phyloP scores from a whole-genome alignment of 92 coral and sea anemone species.

The Porites evermanni region DNA sequence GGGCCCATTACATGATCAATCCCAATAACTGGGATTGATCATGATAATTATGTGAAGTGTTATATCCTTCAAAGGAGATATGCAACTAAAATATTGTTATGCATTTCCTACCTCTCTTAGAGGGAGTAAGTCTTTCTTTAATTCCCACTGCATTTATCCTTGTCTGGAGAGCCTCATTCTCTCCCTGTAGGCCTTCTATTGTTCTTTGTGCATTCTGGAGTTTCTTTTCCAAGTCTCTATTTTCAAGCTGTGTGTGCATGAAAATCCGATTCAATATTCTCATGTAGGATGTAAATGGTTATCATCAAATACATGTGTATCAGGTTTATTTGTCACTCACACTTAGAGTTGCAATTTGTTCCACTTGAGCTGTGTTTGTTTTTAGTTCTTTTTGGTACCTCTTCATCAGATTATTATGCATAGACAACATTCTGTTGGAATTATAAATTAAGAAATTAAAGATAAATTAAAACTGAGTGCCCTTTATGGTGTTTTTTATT shows the following conservation, averaged over 20 bases:
- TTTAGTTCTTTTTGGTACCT: constrained; percentile 83
- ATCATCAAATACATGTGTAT: neutral
- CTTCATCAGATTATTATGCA: constrained; percentile 87
- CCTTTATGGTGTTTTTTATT: neutral
- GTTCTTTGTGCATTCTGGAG: constrained; percentile 65
- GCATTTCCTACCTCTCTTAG: constrained; percentile 71
- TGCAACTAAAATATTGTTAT: too few species aligned
- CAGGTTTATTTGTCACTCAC: constrained; percentile 35
- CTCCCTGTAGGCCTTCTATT: constrained; percentile 62
- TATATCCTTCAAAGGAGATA: too few species aligned
- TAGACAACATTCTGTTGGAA: constrained; percentile 69
- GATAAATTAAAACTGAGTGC: neutral
- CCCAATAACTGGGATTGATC: too few species aligned
- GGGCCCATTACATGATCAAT: too few species aligned
- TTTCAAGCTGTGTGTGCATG: constrained; percentile 72
- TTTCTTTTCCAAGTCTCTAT: constrained; percentile 77
- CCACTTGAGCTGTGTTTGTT: constrained; percentile 89
- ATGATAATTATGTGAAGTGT: too few species aligned
- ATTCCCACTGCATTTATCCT: constrained; percentile 65
- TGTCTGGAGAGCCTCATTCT: constrained; percentile 70
- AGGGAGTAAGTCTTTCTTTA: constrained; percentile 79
- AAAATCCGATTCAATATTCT: neutral
- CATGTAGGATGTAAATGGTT: too few species aligned
- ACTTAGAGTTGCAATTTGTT: constrained; percentile 81
- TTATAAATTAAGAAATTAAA: neutral